Percentiles rank a stretch among this genome's conserved stretches.
Conservation (phyloP, 2,888 invertebrate species). For the Congeria kusceri region DNA sequence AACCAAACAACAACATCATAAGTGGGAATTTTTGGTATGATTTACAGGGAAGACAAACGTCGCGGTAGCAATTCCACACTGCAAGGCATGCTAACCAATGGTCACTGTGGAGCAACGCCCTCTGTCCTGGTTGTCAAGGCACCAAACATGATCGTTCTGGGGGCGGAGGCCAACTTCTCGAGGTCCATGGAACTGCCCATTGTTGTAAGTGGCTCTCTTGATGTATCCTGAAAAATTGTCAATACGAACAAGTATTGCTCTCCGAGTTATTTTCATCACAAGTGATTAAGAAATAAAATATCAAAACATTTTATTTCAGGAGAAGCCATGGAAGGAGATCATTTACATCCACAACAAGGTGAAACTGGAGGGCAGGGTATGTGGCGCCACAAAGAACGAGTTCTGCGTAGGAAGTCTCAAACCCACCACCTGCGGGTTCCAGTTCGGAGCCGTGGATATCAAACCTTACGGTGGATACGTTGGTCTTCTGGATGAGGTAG, state of each 20-base stretch:
- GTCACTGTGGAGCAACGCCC: slow-evolving; percentile 45
- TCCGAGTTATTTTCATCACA: too few relatives aligned
- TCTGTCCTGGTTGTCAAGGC: slow-evolving; percentile 54
- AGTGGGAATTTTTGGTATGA: too few relatives aligned
- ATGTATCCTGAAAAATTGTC: too few relatives aligned
- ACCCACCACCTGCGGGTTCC: slow-evolving; percentile 54
- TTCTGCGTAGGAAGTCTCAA: slow-evolving; percentile 42
- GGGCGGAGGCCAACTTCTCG: slow-evolving; percentile 48
- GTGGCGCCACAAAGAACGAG: slow-evolving; percentile 48
- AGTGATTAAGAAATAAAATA: too few relatives aligned
- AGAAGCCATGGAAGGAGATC: slow-evolving; percentile 49
- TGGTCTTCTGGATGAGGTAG: slow-evolving; percentile 55
- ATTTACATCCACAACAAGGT: slow-evolving; percentile 48
- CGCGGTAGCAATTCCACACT: background rate
- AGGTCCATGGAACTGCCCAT: slow-evolving; percentile 43
- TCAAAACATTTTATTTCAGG: slow-evolving; percentile 24
- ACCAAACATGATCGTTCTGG: slow-evolving; percentile 31
- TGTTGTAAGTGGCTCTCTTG: slow-evolving; percentile 32
- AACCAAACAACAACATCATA: too few relatives aligned
- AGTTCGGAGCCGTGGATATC: slow-evolving; percentile 34
- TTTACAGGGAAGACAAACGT: slow-evolving; percentile 11
- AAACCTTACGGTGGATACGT: slow-evolving; percentile 27
- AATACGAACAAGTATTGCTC: too few relatives aligned
- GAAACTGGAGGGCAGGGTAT: slow-evolving; percentile 51
- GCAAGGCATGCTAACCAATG: slow-evolving; percentile 56